These are phyloP conservation scores for Tachycineta bicolor DNA, from an alignment of 2,113 vertebrate species.

Conservation along the genomic window DNA sequence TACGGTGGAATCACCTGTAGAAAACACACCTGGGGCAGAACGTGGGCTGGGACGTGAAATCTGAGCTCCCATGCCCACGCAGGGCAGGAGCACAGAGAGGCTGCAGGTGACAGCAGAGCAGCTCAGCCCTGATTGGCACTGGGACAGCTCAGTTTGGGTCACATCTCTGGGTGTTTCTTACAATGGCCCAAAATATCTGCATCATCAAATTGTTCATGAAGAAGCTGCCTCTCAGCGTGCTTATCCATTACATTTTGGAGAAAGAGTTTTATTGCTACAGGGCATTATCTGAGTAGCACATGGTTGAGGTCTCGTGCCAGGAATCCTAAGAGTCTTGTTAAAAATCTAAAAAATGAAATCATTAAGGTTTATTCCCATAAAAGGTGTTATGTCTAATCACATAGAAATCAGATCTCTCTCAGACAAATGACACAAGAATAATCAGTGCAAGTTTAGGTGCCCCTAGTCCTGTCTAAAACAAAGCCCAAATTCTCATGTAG, in stretches of 20 bases:
- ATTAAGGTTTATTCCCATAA: background rate
- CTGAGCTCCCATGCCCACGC: background rate
- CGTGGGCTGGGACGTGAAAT: accelerated
- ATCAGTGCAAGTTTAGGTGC: background rate
- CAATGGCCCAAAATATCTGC: background rate
- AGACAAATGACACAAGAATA: background rate
- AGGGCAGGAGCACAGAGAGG: background rate
- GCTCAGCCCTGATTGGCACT: background rate
- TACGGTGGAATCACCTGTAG: background rate
- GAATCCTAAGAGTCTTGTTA: background rate
- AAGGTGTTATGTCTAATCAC: background rate
- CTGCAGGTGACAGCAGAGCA: background rate
- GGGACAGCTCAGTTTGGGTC: background rate
- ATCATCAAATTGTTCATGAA: too few species aligned
- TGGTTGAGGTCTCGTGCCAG: background rate
- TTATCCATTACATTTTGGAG: too few species aligned
- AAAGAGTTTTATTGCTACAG: too few species aligned
- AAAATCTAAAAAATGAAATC: background rate
- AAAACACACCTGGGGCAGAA: background rate
- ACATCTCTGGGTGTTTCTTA: background rate
- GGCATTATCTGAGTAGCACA: background rate
- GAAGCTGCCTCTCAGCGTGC: background rate
- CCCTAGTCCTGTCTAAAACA: background rate
- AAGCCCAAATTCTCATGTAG: background rate
- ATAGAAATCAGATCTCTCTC: background rate